These are phyloP conservation scores for Craterocephalus amniculus DNA, from an alignment of 2,797 vertebrate genomes.

Conservation along the genomic window DNA sequence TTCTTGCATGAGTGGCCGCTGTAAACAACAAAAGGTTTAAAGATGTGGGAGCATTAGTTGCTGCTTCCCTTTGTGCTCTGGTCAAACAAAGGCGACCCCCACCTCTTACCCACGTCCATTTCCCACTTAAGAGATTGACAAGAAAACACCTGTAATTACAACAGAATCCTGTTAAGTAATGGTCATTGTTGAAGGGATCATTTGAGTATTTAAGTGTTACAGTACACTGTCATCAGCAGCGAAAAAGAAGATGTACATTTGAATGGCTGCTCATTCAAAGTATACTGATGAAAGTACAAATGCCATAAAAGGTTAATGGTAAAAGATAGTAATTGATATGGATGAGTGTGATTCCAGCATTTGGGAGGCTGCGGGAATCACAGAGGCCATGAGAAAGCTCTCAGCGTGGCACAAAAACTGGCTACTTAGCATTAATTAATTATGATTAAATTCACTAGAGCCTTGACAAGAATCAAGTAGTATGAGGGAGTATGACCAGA, in stretches of 20 bases:
- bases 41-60: slow-evolving; percentile 55
- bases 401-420: slow-evolving; percentile 42
- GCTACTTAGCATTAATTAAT: slow-evolving; percentile 57
- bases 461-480: slow-evolving; percentile 8
- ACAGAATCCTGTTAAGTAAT: slow-evolving; percentile 6
- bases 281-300: slow-evolving; percentile 32
- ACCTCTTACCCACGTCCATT: not conserved
- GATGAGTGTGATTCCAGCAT: slow-evolving; percentile 39
- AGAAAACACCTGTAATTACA: slow-evolving; percentile 53
- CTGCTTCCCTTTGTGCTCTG: slow-evolving; percentile 52
- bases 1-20: slow-evolving; percentile 64
- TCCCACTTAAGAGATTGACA: slow-evolving; percentile 23
- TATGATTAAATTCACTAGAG: slow-evolving; percentile 37
- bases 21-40: slow-evolving; percentile 67
- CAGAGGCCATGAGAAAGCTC: slow-evolving; percentile 40
- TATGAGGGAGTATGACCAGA: slow-evolving; percentile 36
- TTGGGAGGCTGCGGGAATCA: slow-evolving; percentile 43
- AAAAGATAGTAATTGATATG: slow-evolving; percentile 42
- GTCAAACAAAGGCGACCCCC: slow-evolving; percentile 56
- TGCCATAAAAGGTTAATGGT: slow-evolving; percentile 37
- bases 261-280: slow-evolving; percentile 20
- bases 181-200: slow-evolving; percentile 9
- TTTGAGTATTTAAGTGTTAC: not conserved
- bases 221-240: not conserved
- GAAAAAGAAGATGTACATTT: slow-evolving; percentile 10